A percentile compares a stretch with the other conserved stretches of the same genome.
phyloP scores from a whole-genome alignment of 2,888 invertebrate species.

The Diogma glabrata region DNA sequence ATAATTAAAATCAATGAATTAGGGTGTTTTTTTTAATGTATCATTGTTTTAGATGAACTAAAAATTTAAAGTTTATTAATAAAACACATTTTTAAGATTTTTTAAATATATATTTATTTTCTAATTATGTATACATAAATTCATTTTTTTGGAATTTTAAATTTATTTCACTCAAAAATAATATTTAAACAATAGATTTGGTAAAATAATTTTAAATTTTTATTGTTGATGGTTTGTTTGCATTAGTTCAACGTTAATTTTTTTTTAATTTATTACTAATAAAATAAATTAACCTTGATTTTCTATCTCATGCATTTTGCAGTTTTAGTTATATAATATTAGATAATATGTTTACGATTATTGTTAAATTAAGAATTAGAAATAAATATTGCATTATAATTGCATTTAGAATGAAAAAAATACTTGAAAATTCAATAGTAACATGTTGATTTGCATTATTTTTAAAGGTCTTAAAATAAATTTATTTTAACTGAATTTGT shows the following conservation, averaged over 20 bases:
- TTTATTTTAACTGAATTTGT: too few species aligned
- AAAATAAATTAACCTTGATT: slow-evolving; percentile 5
- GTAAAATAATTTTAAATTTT: neutral
- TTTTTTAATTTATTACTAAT: slow-evolving; percentile 5
- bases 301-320: slow-evolving; percentile 5
- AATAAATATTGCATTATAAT: slow-evolving; percentile 1
- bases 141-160: too few species aligned
- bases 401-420: slow-evolving; percentile 1
- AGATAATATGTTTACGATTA: neutral
- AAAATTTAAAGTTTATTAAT: too few species aligned
- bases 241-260: neutral
- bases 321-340: slow-evolving; percentile 6
- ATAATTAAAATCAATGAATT: slow-evolving; percentile 1
- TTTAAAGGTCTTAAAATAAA: neutral
- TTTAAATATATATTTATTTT: too few species aligned
- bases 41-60: too few species aligned
- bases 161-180: slow-evolving; percentile 5
- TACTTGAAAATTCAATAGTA: neutral
- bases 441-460: neutral
- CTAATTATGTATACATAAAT: too few species aligned
- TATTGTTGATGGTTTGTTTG: neutral
- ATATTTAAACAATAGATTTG: neutral
- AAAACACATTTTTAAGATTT: too few species aligned
- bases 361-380: neutral
- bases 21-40: slow-evolving; percentile 8